Percentiles rank a stretch among this genome's conserved stretches.
Evolutionary conservation across 1,140 invertebrate genomes (phyloP).

Genomic region (Tetramorium alpestre): DNA sequence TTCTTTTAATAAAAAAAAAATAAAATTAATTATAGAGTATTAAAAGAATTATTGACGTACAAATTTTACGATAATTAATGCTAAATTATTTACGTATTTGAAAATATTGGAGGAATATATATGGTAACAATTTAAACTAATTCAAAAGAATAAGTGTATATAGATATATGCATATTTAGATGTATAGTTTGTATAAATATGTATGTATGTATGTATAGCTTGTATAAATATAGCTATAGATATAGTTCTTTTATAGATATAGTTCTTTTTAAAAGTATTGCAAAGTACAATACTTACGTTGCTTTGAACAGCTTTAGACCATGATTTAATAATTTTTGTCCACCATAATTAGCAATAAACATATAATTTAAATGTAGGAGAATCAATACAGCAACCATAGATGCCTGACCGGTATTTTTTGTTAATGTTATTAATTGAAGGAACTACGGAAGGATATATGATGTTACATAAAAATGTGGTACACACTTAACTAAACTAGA

Average conservation of each 20-base stretch:
- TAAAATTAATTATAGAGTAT: neutral
- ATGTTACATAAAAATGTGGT: neutral
- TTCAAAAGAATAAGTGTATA: no score
- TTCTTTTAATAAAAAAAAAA: neutral
- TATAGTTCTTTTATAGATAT: neutral
- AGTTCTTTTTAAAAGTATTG: neutral
- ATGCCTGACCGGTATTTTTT: neutral
- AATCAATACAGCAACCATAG: neutral
- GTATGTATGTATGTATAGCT: neutral
- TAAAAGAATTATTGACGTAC: neutral
- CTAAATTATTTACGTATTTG: neutral
- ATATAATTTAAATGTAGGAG: slow-evolving; percentile 25
- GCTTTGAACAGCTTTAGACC: slow-evolving; percentile 10
- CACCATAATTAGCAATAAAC: slow-evolving; percentile 25
- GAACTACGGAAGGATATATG: neutral
- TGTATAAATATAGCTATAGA: neutral
- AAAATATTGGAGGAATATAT: neutral
- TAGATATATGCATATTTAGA: neutral
- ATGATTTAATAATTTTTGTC: slow-evolving; percentile 41
- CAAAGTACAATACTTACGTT: slow-evolving; percentile 20
- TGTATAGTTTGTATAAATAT: neutral
- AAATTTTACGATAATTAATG: neutral
- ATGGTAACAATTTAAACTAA: neutral
- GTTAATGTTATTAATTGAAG: slow-evolving; percentile 15
- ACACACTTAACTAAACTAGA: neutral